Evolutionary conservation across 2,797 vertebrate genomes (phyloP).

Genomic region (Rallus crepitans): DNA sequence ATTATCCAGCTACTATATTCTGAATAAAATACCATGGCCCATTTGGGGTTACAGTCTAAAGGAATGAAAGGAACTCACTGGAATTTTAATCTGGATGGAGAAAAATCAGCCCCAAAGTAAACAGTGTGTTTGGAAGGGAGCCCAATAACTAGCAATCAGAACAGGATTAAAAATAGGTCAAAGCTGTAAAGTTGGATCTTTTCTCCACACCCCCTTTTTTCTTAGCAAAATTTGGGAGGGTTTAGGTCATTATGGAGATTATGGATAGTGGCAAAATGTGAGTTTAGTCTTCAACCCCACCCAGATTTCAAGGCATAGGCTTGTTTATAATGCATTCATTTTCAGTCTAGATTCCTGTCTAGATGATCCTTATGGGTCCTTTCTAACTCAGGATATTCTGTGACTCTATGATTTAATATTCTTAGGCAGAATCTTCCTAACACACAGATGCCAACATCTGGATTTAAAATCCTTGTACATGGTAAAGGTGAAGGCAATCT

Average conservation of each 20-base stretch:
- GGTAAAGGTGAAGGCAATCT: background rate
- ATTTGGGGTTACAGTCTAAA: constrained; percentile 56
- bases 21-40: constrained; percentile 38
- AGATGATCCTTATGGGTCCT: no score
- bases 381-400: no score
- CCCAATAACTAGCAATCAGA: constrained; percentile 57
- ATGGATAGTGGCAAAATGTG: background rate
- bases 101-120: constrained; percentile 64
- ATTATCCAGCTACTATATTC: constrained; percentile 50
- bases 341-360: background rate
- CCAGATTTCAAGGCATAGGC: background rate
- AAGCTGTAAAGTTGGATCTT: constrained; percentile 32
- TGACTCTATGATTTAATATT: background rate
- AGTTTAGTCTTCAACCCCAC: background rate
- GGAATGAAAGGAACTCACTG: constrained; percentile 49
- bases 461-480: background rate
- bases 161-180: constrained; percentile 62
- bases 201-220: background rate
- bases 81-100: constrained; percentile 68
- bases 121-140: constrained; percentile 50
- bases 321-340: background rate
- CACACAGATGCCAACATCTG: background rate
- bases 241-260: background rate
- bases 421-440: background rate
- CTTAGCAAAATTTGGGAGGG: background rate